Evolutionary conservation across 2,113 vertebrate species (phyloP).

Genomic region (Suricata suricatta): DNA sequence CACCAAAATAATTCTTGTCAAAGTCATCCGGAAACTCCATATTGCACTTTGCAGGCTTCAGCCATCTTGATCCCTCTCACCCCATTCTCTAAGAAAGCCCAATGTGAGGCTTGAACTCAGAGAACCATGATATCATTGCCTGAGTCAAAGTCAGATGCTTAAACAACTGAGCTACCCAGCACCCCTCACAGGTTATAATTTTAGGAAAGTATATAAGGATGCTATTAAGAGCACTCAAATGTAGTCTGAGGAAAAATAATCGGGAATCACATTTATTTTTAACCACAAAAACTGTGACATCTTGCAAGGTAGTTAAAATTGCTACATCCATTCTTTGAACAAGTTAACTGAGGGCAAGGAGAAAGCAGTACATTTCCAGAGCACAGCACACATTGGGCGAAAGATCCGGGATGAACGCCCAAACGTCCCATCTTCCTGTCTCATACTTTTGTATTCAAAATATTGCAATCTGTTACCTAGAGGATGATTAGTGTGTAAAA

Average conservation of each 20-base stretch:
- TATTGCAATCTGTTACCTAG: constrained; percentile 54
- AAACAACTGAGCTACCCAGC: too few species aligned
- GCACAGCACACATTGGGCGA: not conserved
- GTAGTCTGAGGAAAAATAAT: not conserved
- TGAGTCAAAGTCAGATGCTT: too few species aligned
- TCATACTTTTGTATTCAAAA: constrained; percentile 52
- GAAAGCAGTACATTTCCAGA: not conserved
- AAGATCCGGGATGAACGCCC: not conserved
- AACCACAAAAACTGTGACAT: not conserved
- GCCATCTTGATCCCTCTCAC: not conserved
- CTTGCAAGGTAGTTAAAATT: constrained; percentile 17
- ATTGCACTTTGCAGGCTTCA: not conserved
- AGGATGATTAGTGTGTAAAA: constrained; percentile 20
- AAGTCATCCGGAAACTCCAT: not conserved
- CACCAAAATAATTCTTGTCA: not conserved
- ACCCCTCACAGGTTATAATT: not conserved
- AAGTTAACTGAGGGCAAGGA: constrained; percentile 8
- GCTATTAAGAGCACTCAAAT: not conserved
- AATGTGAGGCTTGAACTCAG: too few species aligned
- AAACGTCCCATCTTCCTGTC: constrained; percentile 28
- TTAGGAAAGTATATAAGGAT: not conserved
- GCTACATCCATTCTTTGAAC: constrained; percentile 13
- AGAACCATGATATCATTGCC: too few species aligned
- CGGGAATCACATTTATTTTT: not conserved
- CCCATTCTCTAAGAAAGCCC: not conserved